Percentiles rank a stretch among this genome's conserved stretches.
Conservation (phyloP, 2,113 vertebrate species). For the Corythornis vintsioides region DNA sequence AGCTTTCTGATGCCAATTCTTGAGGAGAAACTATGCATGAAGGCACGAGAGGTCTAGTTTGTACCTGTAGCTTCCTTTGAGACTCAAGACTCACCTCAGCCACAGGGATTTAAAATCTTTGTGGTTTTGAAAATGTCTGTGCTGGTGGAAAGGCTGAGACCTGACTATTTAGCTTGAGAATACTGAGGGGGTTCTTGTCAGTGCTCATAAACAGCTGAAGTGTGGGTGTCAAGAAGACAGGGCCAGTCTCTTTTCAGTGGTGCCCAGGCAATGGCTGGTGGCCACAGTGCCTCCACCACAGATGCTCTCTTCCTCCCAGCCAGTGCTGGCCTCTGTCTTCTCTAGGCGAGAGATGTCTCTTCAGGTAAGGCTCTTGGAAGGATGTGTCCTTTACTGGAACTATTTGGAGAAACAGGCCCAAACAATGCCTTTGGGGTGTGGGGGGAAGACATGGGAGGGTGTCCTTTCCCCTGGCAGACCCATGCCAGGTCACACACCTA, state of each 20-base stretch:
- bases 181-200: too few species aligned
- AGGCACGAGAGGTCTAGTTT: background rate
- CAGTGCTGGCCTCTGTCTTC: background rate
- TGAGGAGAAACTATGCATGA: background rate
- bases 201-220: background rate
- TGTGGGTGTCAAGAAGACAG: background rate
- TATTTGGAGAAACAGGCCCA: background rate
- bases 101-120: background rate
- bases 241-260: background rate
- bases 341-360: background rate
- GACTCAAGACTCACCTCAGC: background rate
- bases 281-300: background rate
- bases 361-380: background rate
- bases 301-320: background rate
- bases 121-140: background rate
- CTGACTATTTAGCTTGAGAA: too few species aligned
- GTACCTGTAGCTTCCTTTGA: background rate
- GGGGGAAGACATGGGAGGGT: background rate
- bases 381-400: background rate
- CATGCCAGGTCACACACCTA: too few species aligned
- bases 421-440: accelerated
- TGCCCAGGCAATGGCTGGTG: background rate
- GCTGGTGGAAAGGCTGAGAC: background rate
- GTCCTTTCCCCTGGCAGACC: background rate
- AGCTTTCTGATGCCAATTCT: background rate